Base-by-base conservation (phyloP, 2,888 invertebrate genomes). In the Alitta virens region DNA sequence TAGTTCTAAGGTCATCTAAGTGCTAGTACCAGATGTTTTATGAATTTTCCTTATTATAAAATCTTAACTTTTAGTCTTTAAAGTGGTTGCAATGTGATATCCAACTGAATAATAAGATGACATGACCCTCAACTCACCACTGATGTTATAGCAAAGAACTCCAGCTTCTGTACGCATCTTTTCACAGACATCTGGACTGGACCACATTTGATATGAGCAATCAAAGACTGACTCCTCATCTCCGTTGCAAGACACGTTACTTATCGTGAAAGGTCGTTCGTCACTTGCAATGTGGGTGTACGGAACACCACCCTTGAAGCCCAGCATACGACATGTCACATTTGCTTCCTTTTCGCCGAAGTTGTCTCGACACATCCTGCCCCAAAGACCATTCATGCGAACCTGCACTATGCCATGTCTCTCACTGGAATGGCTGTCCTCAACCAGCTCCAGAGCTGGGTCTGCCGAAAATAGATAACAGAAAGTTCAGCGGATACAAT, bases 261-360 rank as follows among this genome's bases (percentile, higher is more conserved):
- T 68, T 55, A 78, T 59, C 23, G 75, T 49, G 2, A 75, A 71
- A 1, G 75, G 74, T 38, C 68, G 70, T 42, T 71, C 68, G 62
- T 78, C 75, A 54, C 74, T 72, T 65, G 72, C 72, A 46, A 76
- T 71, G 58, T 77, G 77, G 26, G 73, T 66, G 60, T 77, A 76
- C 0, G 72, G 68, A 56, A 74, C 70, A 1, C 77, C 76, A 12
- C 75, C 77, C 9, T 65, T 68, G 58, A 68, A 75, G 25, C 71
- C 71, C 54, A 72, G 64, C 16, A 68, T 64, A 2, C 74, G 72
- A 61, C 77, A 77, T 26, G 77, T 64, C 7, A 38, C 33, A 18
- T 38, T 38, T 2, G 33, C 40, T 9, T 38, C 55, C 16, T 55
- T 18, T 9, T 55, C 24, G 2, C 43, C 27, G 26, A 40, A 60